phyloP scores from a whole-genome alignment of 2,113 vertebrate species.

The Apodemus sylvaticus region DNA sequence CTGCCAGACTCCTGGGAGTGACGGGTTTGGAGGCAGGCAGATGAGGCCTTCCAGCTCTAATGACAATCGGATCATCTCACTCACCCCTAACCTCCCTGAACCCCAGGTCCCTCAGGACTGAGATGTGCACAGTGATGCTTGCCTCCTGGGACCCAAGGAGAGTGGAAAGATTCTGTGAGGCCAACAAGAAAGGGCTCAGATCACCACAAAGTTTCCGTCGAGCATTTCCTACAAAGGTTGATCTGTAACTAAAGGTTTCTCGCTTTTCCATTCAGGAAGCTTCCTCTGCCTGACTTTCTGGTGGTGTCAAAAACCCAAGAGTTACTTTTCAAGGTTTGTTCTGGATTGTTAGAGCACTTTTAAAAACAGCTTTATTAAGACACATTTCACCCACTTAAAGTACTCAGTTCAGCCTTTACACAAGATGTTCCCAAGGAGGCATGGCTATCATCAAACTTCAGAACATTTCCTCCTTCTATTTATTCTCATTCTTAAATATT shows the following conservation, averaged over 20 bases:
- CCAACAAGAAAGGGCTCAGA: background rate
- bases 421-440: background rate
- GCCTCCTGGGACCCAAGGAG: background rate
- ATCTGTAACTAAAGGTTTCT: background rate
- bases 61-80: background rate
- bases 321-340: background rate
- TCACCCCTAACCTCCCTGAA: conserved; percentile 29
- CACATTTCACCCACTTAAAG: background rate
- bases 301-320: conserved; percentile 2
- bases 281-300: background rate
- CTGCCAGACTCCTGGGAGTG: background rate
- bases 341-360: background rate
- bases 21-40: background rate
- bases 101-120: background rate
- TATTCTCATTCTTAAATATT: background rate
- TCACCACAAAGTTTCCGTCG: background rate
- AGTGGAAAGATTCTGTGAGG: conserved; percentile 30
- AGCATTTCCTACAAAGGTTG: background rate
- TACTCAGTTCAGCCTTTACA: background rate
- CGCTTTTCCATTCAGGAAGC: conserved; percentile 9
- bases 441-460: background rate
- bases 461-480: background rate
- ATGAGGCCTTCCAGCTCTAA: background rate
- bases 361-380: background rate
- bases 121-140: background rate